These are phyloP conservation scores for Periplaneta americana DNA, from an alignment of 1,140 invertebrate genomes.

Conservation along the genomic window DNA sequence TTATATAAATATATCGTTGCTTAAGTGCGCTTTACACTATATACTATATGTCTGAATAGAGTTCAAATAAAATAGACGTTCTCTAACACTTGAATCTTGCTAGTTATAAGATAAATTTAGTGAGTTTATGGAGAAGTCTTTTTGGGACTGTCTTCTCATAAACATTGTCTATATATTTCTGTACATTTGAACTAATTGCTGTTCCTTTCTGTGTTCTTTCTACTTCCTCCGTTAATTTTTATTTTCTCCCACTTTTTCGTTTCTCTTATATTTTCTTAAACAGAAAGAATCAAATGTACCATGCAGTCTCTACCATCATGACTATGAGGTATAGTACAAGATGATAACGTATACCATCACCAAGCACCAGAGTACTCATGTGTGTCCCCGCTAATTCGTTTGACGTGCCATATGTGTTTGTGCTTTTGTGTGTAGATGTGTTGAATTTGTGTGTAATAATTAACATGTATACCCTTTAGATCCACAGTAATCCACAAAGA, in stretches of 20 bases:
- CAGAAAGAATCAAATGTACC: constrained; percentile 85
- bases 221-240: background rate
- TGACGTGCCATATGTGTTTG: background rate
- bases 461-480: background rate
- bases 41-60: too few relatives aligned
- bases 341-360: background rate
- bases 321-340: constrained; percentile 71
- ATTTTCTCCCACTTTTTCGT: constrained; percentile 45
- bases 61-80: too few relatives aligned
- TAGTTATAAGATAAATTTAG: too few relatives aligned
- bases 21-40: too few relatives aligned
- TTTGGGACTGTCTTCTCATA: too few relatives aligned
- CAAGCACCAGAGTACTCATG: background rate
- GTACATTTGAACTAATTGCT: background rate
- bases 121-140: too few relatives aligned
- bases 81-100: too few relatives aligned
- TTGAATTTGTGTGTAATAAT: background rate
- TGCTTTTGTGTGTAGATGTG: background rate
- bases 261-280: constrained; percentile 46
- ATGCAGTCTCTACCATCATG: constrained; percentile 85
- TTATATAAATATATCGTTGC: too few relatives aligned
- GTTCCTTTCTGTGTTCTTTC: constrained; percentile 11
- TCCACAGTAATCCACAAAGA: background rate
- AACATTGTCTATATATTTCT: background rate
- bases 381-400: background rate